phyloP scores from a whole-genome alignment of 53 echinoderm and acorn worm genomes.

The Arbacia lixula region DNA sequence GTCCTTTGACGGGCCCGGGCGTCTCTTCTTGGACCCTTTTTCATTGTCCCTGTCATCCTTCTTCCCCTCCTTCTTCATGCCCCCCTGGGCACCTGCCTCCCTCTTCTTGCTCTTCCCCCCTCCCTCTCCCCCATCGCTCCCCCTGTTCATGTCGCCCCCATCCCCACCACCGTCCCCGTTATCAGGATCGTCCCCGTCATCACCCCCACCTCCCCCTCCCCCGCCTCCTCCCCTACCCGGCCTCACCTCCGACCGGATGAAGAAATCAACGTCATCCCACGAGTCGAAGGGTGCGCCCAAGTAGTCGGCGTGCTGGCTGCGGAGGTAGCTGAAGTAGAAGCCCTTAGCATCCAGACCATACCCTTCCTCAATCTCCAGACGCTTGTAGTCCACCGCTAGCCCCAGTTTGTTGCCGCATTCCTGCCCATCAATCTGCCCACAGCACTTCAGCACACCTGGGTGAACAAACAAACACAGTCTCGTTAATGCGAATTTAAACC shows the following conservation, averaged over 20 bases:
- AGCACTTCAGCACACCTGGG: conserved; percentile 41
- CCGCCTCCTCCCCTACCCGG: neutral
- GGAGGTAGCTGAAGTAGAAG: conserved; percentile 48
- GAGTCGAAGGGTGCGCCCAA: conserved; percentile 16
- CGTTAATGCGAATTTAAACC: no score
- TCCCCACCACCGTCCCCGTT: neutral
- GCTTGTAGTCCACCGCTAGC: conserved; percentile 22
- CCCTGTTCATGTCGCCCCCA: neutral
- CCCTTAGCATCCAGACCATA: conserved; percentile 22
- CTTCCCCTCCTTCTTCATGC: conserved; percentile 26
- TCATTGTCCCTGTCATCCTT: neutral
- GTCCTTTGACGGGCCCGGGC: neutral
- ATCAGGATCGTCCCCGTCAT: conserved; percentile 9
- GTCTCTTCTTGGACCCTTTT: neutral
- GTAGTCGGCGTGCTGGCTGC: conserved; percentile 8
- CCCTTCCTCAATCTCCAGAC: conserved; percentile 30
- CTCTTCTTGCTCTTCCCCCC: conserved; percentile 10
- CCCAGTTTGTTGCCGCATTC: conserved; percentile 31
- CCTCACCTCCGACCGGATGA: conserved; percentile 14
- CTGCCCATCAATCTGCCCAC: conserved; percentile 17
- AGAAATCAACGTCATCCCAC: conserved; percentile 53
- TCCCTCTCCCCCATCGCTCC: neutral
- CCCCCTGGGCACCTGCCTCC: conserved; percentile 11
- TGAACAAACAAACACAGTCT: neutral
- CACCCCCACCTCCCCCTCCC: neutral